These are phyloP conservation scores for Temnothorax unifasciatus DNA, from an alignment of 2,888 invertebrate species.

Conservation along the genomic window DNA sequence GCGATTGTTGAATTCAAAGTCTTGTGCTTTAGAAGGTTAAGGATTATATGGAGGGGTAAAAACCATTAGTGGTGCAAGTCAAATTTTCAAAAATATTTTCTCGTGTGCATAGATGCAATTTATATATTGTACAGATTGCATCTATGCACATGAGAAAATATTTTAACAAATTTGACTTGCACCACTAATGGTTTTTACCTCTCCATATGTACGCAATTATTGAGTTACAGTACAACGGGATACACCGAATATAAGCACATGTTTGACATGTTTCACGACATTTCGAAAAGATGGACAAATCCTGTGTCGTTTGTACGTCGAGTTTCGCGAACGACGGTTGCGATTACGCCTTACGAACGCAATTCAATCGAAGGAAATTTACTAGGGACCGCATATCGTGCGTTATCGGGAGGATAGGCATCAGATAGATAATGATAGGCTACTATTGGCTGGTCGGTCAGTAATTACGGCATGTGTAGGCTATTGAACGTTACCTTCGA, in stretches of 20 bases:
- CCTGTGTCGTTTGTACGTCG: neutral
- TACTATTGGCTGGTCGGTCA: slow-evolving; percentile 11
- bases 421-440: slow-evolving; percentile 44
- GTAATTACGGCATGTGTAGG: slow-evolving; percentile 24
- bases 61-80: too few relatives aligned
- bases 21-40: neutral
- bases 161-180: too few relatives aligned
- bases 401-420: slow-evolving; percentile 22
- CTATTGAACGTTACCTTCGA: slow-evolving; percentile 27
- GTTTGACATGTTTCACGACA: neutral
- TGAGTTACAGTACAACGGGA: neutral
- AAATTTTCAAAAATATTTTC: too few relatives aligned
- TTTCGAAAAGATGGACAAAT: neutral
- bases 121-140: too few relatives aligned
- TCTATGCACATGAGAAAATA: too few relatives aligned
- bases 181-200: too few relatives aligned
- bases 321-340: slow-evolving; percentile 18
- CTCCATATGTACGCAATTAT: neutral
- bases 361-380: slow-evolving; percentile 37
- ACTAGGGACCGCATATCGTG: slow-evolving; percentile 23
- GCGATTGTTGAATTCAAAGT: neutral
- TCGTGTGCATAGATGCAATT: too few relatives aligned
- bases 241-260: neutral
- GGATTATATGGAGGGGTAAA: too few relatives aligned
- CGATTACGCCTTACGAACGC: neutral